Evolutionary conservation across 2,797 vertebrate genomes (phyloP).

Genomic region (Anomalospiza imberbis): DNA sequence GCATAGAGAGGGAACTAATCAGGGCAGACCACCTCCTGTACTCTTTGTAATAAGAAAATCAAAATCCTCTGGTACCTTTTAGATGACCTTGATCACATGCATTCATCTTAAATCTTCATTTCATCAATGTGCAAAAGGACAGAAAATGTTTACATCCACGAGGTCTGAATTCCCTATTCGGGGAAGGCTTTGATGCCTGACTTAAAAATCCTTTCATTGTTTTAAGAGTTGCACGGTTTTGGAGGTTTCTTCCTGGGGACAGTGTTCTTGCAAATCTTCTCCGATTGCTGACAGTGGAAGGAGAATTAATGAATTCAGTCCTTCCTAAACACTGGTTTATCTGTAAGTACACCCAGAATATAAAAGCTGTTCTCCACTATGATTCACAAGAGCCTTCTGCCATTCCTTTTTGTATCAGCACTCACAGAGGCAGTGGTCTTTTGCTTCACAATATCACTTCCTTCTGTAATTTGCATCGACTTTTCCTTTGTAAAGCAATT

Average conservation of each 20-base stretch:
- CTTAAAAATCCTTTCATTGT: neutral
- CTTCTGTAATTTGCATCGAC: neutral
- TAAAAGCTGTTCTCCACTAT: neutral
- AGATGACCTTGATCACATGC: neutral
- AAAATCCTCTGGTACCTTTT: neutral
- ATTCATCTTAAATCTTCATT: neutral
- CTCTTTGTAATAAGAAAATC: neutral
- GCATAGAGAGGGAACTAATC: neutral
- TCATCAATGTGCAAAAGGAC: neutral
- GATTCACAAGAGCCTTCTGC: conserved; percentile 29
- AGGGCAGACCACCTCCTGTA: neutral
- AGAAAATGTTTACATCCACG: neutral
- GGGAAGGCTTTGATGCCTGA: neutral
- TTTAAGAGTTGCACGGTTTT: neutral
- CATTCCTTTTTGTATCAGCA: neutral
- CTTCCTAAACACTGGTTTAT: neutral
- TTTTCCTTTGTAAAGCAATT: neutral
- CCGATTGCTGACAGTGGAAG: neutral
- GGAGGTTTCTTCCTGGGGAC: neutral
- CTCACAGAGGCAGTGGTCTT: neutral
- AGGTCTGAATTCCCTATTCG: neutral
- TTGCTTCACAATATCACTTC: neutral
- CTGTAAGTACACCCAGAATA: neutral
- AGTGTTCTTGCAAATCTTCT: neutral
- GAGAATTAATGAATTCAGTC: neutral